phyloP scores from a whole-genome alignment of 2,113 vertebrate genomes.

The Probosciger aterrimus region DNA sequence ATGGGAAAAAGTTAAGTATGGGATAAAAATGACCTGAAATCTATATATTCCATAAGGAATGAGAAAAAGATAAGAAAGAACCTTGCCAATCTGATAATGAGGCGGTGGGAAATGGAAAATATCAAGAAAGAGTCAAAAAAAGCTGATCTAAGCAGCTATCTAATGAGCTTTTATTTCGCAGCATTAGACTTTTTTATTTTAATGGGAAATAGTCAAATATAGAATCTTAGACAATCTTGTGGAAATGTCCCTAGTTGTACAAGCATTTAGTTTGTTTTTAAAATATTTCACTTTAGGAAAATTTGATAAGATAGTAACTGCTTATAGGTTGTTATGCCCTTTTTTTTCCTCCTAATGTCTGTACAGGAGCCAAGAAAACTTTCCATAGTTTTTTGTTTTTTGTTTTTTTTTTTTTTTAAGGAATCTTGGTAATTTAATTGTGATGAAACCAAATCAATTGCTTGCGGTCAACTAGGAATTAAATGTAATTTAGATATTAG shows the following conservation, averaged over 20 bases:
- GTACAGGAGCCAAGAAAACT: background rate
- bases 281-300: background rate
- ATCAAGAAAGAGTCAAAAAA: slow-evolving; percentile 33
- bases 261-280: background rate
- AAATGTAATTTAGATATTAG: background rate
- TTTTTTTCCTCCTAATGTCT: background rate
- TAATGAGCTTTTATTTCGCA: slow-evolving; percentile 11
- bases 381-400: background rate
- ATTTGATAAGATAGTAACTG: background rate
- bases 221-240: background rate
- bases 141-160: slow-evolving; percentile 41
- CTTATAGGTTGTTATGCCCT: background rate
- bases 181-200: background rate
- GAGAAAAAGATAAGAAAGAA: slow-evolving; percentile 10
- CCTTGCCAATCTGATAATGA: slow-evolving; percentile 20
- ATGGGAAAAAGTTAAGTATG: background rate
- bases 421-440: background rate
- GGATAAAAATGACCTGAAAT: slow-evolving; percentile 8
- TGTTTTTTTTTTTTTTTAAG: background rate
- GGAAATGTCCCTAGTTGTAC: background rate
- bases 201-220: background rate
- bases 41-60: slow-evolving; percentile 2
- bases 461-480: background rate
- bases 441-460: slow-evolving; percentile 1
- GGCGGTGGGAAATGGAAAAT: slow-evolving; percentile 7